These are phyloP conservation scores for Setipinna tenuifilis DNA, from an alignment of 2,797 vertebrate species.

Conservation along the genomic window DNA sequence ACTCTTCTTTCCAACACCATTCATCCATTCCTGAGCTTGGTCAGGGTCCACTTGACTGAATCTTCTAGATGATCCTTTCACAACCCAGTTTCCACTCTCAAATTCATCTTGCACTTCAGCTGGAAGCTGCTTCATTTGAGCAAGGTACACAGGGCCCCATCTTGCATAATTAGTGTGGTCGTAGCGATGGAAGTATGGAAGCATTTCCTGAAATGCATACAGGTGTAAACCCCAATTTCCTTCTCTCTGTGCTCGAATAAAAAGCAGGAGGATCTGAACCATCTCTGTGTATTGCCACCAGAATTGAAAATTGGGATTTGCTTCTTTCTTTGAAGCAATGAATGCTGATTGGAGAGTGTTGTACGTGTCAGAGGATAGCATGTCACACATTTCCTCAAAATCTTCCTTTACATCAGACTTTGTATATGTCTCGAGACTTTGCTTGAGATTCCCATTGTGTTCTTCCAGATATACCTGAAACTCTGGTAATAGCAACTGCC, in stretches of 20 bases:
- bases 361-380: slow-evolving; percentile 1
- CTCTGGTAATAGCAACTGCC: not conserved
- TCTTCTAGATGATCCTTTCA: slow-evolving; percentile 9
- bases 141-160: slow-evolving; percentile 17
- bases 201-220: not conserved
- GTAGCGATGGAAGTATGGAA: slow-evolving; percentile 10
- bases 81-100: slow-evolving; percentile 21
- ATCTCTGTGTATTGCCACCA: slow-evolving; percentile 26
- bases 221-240: slow-evolving; percentile 6
- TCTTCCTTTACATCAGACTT: slow-evolving; percentile 25
- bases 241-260: slow-evolving; percentile 14
- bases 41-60: slow-evolving; percentile 30
- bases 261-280: slow-evolving; percentile 14
- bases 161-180: slow-evolving; percentile 20
- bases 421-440: slow-evolving; percentile 13
- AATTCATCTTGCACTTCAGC: not conserved
- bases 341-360: not conserved
- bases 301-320: slow-evolving; percentile 17
- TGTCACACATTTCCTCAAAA: slow-evolving; percentile 19
- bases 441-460: slow-evolving; percentile 1
- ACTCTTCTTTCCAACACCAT: not conserved
- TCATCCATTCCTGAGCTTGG: slow-evolving; percentile 26
- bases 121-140: slow-evolving; percentile 24
- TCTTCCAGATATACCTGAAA: not conserved
- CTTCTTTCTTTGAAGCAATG: not conserved